Conservation (phyloP, 2,797 vertebrate genomes). For the Lutjanus argentimaculatus region DNA sequence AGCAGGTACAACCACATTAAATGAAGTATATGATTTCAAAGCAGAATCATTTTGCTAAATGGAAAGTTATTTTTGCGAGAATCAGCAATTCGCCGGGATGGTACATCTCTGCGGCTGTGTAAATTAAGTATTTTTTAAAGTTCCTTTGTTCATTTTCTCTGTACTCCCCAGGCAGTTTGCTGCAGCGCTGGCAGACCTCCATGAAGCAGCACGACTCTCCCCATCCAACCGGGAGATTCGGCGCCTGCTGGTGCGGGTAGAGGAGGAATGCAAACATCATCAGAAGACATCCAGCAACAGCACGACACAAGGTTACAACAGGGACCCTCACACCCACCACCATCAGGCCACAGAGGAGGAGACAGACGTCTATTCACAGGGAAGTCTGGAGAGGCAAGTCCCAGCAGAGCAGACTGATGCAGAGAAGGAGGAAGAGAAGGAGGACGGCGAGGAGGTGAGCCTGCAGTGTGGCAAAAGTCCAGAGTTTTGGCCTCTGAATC, state of each 20-base stretch:
- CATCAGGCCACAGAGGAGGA: conserved; percentile 75
- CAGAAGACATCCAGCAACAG: conserved; percentile 87
- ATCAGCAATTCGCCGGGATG: conserved; percentile 23
- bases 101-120: conserved; percentile 7
- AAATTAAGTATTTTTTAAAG: conserved; percentile 52
- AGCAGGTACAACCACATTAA: conserved; percentile 90
- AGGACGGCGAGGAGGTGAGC: conserved; percentile 79
- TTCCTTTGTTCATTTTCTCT: conserved; percentile 48
- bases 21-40: conserved; percentile 18
- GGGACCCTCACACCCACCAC: conserved; percentile 86
- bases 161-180: conserved; percentile 90
- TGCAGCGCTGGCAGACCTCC: conserved; percentile 93
- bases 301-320: conserved; percentile 70
- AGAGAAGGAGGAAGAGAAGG: conserved; percentile 74
- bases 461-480: conserved; percentile 74
- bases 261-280: conserved; percentile 95
- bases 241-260: conserved; percentile 92
- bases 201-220: conserved; percentile 93
- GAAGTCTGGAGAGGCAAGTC: conserved; percentile 77
- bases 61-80: conserved; percentile 26
- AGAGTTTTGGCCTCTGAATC: conserved; percentile 83
- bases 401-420: conserved; percentile 69
- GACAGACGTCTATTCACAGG: conserved; percentile 73
- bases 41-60: conserved; percentile 13
- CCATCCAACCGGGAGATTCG: conserved; percentile 96